These are phyloP conservation scores for Pteropus alecto DNA, from an alignment of 2,113 vertebrate species.

Conservation along the genomic window DNA sequence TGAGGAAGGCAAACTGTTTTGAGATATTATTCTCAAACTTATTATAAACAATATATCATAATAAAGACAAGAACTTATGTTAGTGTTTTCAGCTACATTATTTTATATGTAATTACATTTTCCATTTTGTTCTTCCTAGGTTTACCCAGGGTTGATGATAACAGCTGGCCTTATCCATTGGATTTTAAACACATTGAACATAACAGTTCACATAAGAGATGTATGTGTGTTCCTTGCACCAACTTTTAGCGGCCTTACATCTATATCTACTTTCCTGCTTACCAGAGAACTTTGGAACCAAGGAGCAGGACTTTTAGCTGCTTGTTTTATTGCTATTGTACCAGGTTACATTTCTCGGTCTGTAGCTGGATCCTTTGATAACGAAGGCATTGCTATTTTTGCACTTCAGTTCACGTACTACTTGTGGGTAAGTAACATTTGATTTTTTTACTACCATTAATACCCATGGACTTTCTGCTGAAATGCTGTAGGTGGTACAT, in stretches of 20 bases:
- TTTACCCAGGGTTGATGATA: slow-evolving; percentile 98
- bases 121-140: slow-evolving; percentile 80
- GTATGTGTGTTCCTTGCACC: slow-evolving; percentile 98
- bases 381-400: slow-evolving; percentile 99
- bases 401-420: slow-evolving; percentile 99
- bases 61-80: neutral
- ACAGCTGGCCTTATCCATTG: slow-evolving; percentile 99
- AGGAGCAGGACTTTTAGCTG: slow-evolving; percentile 96
- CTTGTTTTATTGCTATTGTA: slow-evolving; percentile 99
- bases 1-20: neutral
- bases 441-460: slow-evolving; percentile 7
- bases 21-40: neutral
- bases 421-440: slow-evolving; percentile 93
- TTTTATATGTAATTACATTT: slow-evolving; percentile 8
- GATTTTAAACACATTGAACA: slow-evolving; percentile 95
- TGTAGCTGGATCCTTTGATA: slow-evolving; percentile 98
- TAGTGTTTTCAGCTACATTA: neutral
- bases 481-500: neutral
- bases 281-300: slow-evolving; percentile 99
- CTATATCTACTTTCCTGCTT: slow-evolving; percentile 98
- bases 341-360: slow-evolving; percentile 99
- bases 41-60: neutral
- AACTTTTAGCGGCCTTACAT: slow-evolving; percentile 97
- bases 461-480: neutral
- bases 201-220: slow-evolving; percentile 98